Evolutionary conservation across 2,888 invertebrate species (phyloP), one percentile per base, ranked within the genome.

Genomic region (Plagiodera versicolora): DNA sequence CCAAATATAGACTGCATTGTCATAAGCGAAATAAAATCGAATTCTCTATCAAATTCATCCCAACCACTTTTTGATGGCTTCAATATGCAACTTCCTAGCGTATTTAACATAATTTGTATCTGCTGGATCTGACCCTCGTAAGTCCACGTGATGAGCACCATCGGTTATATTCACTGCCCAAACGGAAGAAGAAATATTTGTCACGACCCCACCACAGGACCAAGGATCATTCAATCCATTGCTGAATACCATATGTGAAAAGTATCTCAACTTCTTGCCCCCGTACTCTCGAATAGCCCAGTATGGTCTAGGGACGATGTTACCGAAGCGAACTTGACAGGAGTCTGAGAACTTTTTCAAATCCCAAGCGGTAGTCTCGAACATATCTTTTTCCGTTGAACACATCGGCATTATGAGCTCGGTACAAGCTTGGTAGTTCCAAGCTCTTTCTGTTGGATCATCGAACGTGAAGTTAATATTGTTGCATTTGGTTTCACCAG

Each of bases 361-460:
- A 80, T 92, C 85, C 96, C 96, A 98, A 0, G 84, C 74, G 0
- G 74, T 66, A 0, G 87, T 84, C 72, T 91, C 91, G 77, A 95
- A 96, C 91, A 98, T 95, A 73, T 94, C 94, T 10, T 85, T 82
- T 0, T 83, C 79, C 14, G 72, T 73, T 1, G 87, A 81, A 79
- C 98, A 98, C 83, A 91, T 88, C 0, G 98, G 98, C 94, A 97
- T 95, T 61, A 96, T 89, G 90, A 98, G 94, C 81, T 99, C 98
- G 20, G 95, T 95, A 75, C 98, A 98, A 0, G 91, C 85, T 89
- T 95, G 94, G 77, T 89, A 93, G 65, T 87, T 83, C 95, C 96
- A 97, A 0, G 89, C 92, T 8, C 76, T 70, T 10, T 87, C 87
- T 9, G 88, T 89, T 2, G 93, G 78, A 19, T 83, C 81, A 50